Conservation (phyloP, 2,888 invertebrate genomes). For the Podabrus alpinus region DNA sequence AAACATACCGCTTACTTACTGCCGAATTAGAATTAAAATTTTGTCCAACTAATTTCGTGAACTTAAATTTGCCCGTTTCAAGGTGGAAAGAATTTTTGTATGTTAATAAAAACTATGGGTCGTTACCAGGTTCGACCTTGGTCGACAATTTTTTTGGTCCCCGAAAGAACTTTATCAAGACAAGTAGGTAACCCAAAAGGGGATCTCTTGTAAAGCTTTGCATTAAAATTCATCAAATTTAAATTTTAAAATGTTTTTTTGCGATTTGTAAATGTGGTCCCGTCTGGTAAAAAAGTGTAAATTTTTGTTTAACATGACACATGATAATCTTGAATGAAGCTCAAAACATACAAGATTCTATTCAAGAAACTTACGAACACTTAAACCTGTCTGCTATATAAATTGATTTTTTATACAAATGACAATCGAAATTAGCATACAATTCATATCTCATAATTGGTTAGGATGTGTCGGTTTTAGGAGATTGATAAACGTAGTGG, state of each 20-base stretch:
- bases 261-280: background rate
- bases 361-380: background rate
- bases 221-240: background rate
- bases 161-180: background rate
- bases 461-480: background rate
- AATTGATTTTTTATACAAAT: background rate
- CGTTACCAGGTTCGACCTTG: background rate
- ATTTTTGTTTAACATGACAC: background rate
- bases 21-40: background rate
- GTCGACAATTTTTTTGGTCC: background rate
- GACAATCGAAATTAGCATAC: conserved; percentile 1
- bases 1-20: conserved; percentile 2
- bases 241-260: background rate
- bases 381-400: background rate
- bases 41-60: background rate
- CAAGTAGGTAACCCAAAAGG: background rate
- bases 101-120: background rate
- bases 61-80: background rate
- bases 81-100: background rate
- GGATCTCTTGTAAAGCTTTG: background rate
- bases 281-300: background rate
- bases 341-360: background rate
- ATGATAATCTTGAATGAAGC: background rate
- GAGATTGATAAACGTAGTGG: background rate
- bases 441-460: conserved; percentile 2